Percentiles rank a stretch among this genome's conserved stretches.
phyloP scores from a whole-genome alignment of 1,140 invertebrate genomes.

The Drosophila equinoxialis region DNA sequence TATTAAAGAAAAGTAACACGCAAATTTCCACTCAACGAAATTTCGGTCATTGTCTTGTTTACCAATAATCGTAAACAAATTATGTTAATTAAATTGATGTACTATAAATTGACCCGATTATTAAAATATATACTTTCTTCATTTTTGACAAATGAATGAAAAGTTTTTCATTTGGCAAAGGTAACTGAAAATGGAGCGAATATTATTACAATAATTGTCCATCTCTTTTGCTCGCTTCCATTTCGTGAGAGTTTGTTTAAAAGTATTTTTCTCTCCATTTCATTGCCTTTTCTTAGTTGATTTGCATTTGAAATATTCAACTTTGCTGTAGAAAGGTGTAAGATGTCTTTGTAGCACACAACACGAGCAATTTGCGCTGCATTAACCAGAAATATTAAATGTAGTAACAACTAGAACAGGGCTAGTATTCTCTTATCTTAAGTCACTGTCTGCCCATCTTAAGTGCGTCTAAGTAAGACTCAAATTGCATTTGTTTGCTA shows the following conservation, averaged over 20 bases:
- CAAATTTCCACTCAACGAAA: slow-evolving; percentile 62
- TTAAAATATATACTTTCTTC: neutral
- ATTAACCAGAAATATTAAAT: slow-evolving; percentile 47
- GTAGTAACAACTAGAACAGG: neutral
- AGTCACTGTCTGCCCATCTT: slow-evolving; percentile 38
- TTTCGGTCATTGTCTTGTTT: slow-evolving; percentile 45
- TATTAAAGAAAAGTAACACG: slow-evolving; percentile 47
- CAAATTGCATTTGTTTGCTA: slow-evolving; percentile 37
- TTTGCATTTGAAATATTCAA: neutral
- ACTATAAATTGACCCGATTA: slow-evolving; percentile 31
- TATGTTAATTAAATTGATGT: slow-evolving; percentile 73
- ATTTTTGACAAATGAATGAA: neutral
- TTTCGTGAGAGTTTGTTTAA: neutral
- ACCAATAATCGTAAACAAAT: slow-evolving; percentile 74
- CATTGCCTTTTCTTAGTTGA: neutral
- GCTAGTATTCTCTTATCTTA: slow-evolving; percentile 34
- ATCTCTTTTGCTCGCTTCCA: too few relatives aligned
- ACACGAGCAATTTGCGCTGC: slow-evolving; percentile 71
- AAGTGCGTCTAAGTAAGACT: slow-evolving; percentile 54
- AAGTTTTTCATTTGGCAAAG: neutral
- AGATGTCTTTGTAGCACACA: slow-evolving; percentile 55
- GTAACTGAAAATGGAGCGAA: too few relatives aligned
- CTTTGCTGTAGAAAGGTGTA: slow-evolving; percentile 1
- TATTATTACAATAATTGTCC: too few relatives aligned
- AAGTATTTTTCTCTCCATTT: neutral